Percentiles rank a stretch among this genome's conserved stretches.
Evolutionary conservation across 2,113 vertebrate species (phyloP).

Genomic region (Ciconia stormi): DNA sequence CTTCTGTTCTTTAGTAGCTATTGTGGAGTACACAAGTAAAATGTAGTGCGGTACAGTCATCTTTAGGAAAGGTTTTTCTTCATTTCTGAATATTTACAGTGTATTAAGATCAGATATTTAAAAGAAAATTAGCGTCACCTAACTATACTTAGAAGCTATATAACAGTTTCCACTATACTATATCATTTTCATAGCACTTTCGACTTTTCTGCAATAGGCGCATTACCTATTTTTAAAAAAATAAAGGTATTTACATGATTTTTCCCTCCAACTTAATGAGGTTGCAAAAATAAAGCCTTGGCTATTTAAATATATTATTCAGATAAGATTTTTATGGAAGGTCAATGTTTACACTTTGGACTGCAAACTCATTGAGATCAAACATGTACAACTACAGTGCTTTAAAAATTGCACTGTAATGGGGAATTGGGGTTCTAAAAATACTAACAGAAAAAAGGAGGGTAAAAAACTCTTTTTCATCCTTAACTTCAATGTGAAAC

Average conservation of each 20-base stretch:
- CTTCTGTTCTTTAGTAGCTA: background rate
- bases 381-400: accelerated
- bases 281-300: background rate
- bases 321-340: background rate
- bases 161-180: background rate
- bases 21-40: background rate
- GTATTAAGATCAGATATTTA: background rate
- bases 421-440: background rate
- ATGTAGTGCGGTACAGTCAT: background rate
- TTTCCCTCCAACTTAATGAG: background rate
- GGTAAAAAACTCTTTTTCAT: background rate
- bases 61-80: background rate
- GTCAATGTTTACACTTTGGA: background rate
- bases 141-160: accelerated
- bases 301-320: background rate
- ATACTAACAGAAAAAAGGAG: background rate
- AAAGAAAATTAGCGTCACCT: background rate
- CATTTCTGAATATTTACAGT: background rate
- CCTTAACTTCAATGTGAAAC: background rate
- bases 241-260: background rate
- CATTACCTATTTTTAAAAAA: background rate
- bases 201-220: background rate
- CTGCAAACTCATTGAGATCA: background rate
- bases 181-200: background rate
- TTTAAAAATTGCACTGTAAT: background rate